Percentiles rank a stretch among this genome's conserved stretches.
These are phyloP conservation scores for Luperina testacea DNA, from an alignment of 2,888 invertebrate species.

Conservation along the genomic window DNA sequence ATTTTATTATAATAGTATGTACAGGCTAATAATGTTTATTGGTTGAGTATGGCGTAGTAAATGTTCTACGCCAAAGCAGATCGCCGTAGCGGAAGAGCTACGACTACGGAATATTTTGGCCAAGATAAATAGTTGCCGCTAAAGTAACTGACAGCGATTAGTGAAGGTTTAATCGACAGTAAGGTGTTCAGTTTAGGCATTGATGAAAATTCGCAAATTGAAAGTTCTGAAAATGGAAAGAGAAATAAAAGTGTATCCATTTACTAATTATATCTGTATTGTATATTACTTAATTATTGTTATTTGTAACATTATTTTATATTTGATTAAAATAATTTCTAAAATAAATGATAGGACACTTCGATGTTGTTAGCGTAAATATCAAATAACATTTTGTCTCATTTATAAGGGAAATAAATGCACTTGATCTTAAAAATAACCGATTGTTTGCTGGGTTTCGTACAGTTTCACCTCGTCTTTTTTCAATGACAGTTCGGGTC, in stretches of 20 bases:
- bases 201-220: background rate
- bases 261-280: slow-evolving; percentile 19
- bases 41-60: slow-evolving; percentile 4
- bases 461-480: slow-evolving; percentile 86
- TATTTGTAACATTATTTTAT: slow-evolving; percentile 27
- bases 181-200: background rate
- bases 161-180: slow-evolving; percentile 25
- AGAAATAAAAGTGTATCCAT: slow-evolving; percentile 22
- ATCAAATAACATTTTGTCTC: slow-evolving; percentile 5
- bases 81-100: slow-evolving; percentile 24
- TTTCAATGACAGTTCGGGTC: slow-evolving; percentile 83
- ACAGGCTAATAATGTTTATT: background rate
- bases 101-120: slow-evolving; percentile 37
- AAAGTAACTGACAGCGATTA: slow-evolving; percentile 40
- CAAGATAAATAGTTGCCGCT: slow-evolving; percentile 42
- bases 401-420: slow-evolving; percentile 18
- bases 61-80: slow-evolving; percentile 2
- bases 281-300: slow-evolving; percentile 35
- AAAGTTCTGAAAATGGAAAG: background rate
- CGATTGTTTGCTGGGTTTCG: slow-evolving; percentile 80
- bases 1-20: background rate
- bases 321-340: slow-evolving; percentile 37
- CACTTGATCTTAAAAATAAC: slow-evolving; percentile 75
- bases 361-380: slow-evolving; percentile 22
- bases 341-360: slow-evolving; percentile 24